phyloP scores from a whole-genome alignment of 2,113 vertebrate genomes.

The Cephalopterus ornatus region DNA sequence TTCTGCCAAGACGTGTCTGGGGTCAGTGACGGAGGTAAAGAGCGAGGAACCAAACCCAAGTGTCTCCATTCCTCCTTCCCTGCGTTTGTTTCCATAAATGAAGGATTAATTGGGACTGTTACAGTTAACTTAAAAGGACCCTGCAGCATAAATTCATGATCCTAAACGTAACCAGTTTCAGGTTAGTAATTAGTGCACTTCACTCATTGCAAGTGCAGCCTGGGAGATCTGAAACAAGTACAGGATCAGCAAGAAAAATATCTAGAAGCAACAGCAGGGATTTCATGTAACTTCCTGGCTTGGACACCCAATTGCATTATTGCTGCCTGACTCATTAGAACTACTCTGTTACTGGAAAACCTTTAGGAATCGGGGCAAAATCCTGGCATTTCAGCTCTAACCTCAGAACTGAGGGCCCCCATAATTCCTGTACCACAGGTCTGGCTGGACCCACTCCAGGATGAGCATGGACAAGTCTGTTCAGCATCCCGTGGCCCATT shows the following conservation, averaged over 20 bases:
- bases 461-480: not conserved
- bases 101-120: not conserved
- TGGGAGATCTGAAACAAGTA: constrained; percentile 12
- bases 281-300: not conserved
- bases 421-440: fast-evolving
- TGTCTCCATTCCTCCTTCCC: not conserved
- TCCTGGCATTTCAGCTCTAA: not conserved
- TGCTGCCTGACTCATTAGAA: not conserved
- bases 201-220: not conserved
- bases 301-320: not conserved
- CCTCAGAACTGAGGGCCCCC: not conserved
- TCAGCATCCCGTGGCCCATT: not conserved
- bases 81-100: not conserved
- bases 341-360: not conserved
- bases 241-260: constrained; percentile 34
- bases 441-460: not conserved
- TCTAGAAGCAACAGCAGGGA: not conserved
- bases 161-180: constrained; percentile 10
- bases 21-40: not conserved
- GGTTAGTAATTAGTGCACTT: constrained; percentile 1
- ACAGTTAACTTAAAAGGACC: not conserved
- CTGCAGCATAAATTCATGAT: not conserved
- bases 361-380: not conserved
- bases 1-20: not conserved
- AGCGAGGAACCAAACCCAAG: not conserved